Base-by-base conservation (phyloP, 1,140 invertebrate species). In the Zophobas morio region DNA sequence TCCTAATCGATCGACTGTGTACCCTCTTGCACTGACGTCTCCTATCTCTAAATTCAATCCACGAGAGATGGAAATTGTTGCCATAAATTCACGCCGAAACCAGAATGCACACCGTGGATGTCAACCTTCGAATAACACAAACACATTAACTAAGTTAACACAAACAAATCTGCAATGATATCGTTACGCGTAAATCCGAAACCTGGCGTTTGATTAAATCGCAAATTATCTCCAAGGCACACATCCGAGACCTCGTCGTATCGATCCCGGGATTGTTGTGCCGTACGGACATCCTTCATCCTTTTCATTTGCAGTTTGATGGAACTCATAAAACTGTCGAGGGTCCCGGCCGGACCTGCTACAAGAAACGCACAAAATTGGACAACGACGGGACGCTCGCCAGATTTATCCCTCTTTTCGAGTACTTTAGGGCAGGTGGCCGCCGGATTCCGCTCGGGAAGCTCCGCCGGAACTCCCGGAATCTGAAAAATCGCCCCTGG, bases 141-240 rank as follows among this genome's bases (percentile, higher is more conserved):
- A 66, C 39, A 66, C 60, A 66, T 66, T 66, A 66, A 66, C 60
- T 32, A 42, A 66, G 36, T 66, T 66, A 66, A 66, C 60, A 33
- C 39, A 66, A 66, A 66, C 39, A 66, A 66, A 66, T 66, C 39
- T 40, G 39, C 37, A 66, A 66, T 32, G 60, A 42, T 66, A 66
- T 42, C 33, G 39, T 42, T 36, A 42, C 40, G 20, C 60, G 39
- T 66, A 42, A 66, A 66, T 60, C 36, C 35, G 53, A 54, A 5
- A 54, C 33, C 53, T 34, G 32, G 2, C 53, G 6, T 54, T 54
- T 54, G 53, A 54, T 54, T 54, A 54, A 54, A 54, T 54, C 35
- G 35, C 20, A 54, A 54, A 60, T 39, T 60, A 60, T 60, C 56
- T 60, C 56, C 56, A 6, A 8, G 0, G 56, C 56, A 32, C 36